These are phyloP conservation scores for Hyppa rectilinea DNA, from an alignment of 2,888 invertebrate genomes.

Conservation along the genomic window DNA sequence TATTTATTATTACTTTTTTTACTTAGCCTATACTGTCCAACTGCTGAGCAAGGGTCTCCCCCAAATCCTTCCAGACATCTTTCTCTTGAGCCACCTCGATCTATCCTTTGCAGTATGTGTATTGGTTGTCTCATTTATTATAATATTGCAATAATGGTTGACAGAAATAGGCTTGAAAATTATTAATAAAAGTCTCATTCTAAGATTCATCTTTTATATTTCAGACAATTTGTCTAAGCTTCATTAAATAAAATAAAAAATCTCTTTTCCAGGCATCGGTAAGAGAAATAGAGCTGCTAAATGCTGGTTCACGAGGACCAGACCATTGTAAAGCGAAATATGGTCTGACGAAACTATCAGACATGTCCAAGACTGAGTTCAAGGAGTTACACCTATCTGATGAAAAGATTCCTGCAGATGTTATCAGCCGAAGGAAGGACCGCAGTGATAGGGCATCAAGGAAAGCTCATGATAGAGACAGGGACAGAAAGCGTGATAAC, in stretches of 20 bases:
- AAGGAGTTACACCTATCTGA: constrained; percentile 86
- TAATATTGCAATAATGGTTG: too few relatives aligned
- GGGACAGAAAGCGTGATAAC: constrained; percentile 37
- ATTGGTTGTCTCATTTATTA: too few relatives aligned
- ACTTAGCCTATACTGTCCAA: too few relatives aligned
- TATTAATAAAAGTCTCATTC: background rate
- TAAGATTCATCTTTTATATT: too few relatives aligned
- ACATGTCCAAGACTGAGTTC: constrained; percentile 92
- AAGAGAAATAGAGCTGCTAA: constrained; percentile 86
- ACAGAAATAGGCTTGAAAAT: background rate
- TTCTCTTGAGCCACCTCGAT: too few relatives aligned
- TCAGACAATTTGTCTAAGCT: background rate
- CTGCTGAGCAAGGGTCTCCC: too few relatives aligned
- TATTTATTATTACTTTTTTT: too few relatives aligned
- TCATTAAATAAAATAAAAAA: background rate
- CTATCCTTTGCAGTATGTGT: too few relatives aligned
- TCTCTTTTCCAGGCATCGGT: constrained; percentile 85
- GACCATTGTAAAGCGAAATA: constrained; percentile 86
- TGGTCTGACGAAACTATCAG: constrained; percentile 92
- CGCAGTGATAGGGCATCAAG: background rate
- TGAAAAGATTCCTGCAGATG: constrained; percentile 72
- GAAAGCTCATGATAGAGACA: constrained; percentile 34
- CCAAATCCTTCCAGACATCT: too few relatives aligned
- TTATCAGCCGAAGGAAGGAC: constrained; percentile 72
- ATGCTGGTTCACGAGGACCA: constrained; percentile 80